Evolutionary conservation across 2,797 vertebrate genomes (phyloP), one percentile per base, ranked within the genome.

Genomic region (Labeo calbasu): DNA sequence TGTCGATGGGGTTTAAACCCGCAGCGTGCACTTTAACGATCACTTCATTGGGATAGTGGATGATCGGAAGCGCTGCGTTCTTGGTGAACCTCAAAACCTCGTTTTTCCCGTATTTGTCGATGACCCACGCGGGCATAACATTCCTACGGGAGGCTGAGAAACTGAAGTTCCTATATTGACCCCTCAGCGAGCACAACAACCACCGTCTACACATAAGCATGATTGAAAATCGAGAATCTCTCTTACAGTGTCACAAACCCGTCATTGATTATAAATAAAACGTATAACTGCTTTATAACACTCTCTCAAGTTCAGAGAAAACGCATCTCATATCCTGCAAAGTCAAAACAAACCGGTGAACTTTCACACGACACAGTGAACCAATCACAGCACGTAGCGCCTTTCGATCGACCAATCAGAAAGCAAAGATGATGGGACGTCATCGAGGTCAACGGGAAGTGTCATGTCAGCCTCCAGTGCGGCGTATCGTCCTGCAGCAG

Each of bases 71-170:
- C 61, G 85, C 77, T 87, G 96, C 97, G 32, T 97, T 94, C 81
- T 88, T 92, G 11, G 93, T 97, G 91, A 96, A 97, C 3, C 97
- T 94, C 61, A 99, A 89, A 57, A 96, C 96, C 0, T 97, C 96
- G 84, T 96, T 97, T 69, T 86, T 84, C 36, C 98, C 98, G 55
- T 99, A 99, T 63, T 92, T 93, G 88, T 99, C 97, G 63, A 99
- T 96, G 72, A 99, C 96, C 98, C 98, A 99, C 5, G 98, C 97
- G 0, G 96, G 95, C 98, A 99, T 99, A 0, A 95, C 63, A 1
- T 84, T 92, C 53, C 63, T 89, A 72, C 91, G 86, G 2, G 55
- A 80, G 21, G 77, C 84, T 12, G 94, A 94, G 1, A 91, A 89
- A 19, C 92, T 94, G 73, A 97, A 88, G 36, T 59, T 84, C 80